Base-by-base conservation (phyloP, 2,888 invertebrate genomes). In the Liodrosophila aerea region DNA sequence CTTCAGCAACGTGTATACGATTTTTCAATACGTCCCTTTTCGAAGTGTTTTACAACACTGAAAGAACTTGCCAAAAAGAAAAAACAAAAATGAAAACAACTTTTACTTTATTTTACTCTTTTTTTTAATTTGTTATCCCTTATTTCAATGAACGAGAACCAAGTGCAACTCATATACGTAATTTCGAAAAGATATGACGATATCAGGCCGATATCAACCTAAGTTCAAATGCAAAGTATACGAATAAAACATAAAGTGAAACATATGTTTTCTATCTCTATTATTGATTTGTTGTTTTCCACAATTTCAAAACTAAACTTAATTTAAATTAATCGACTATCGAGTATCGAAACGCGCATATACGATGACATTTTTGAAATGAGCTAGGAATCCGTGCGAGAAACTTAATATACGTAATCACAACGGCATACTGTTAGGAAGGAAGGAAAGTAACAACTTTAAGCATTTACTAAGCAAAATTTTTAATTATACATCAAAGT, bases 191-290 rank as follows among this genome's bases (percentile, higher is more conserved):
- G 65, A 64, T 70, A 67, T 64, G 73, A 61, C 43, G 74, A 49
- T 50, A 52, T 62, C 16, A 18, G 63, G 56, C 27, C 45, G 52
- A 76, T 69, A 87, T 85, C 87, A 90, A 89, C 89, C 88, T 90
- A 86, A 89, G 90, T 90, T 90, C 90, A 90, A 90, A 90, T 89
- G 85, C 88, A 89, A 88, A 88, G 90, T 90, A 90, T 90, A 90
- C 89, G 89, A 89, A 87, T 78, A 83, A 84, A 77, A 77, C 73
- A 71, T 85, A 75, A 56, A 74, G 62, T 66, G 49, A 73, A 68
- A 76, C 66, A 71, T 69, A 81, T 73, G 65, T 75, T 68, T 75
- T 69, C 69, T 69, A 22, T 4, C 22, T 70, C 64, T 52, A 53
- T 73, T 77, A 85, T 85, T 87, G 84, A 84, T 81, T 76, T 75